Evolutionary conservation across 23 tunicate genomes (phyloP), one percentile per base, ranked within the genome.

Genomic region (Halocynthia roretzi): DNA sequence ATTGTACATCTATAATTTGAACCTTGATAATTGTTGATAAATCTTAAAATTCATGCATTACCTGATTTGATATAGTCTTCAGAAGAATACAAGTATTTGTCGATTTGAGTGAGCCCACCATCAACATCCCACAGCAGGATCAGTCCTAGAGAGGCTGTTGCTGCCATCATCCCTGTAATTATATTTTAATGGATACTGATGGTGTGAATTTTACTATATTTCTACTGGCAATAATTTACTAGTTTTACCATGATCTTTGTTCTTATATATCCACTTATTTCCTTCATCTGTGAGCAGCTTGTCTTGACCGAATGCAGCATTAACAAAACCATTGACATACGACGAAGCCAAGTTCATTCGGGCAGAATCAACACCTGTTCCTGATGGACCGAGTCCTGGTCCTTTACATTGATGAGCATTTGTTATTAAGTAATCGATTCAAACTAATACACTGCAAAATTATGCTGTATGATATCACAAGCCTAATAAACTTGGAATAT

Each of bases 61-160:
- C 98, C 98, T 54, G 98, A 72, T 61, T 93, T 93, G 58, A 93
- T 93, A 80, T 87, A 81, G 67, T 93, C 98, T n/a, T 93, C 98
- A 7, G 98, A 87, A 4, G 94, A 87, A 54, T 93, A 93, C 11
- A 93, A 71, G 71, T 87, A 87, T 76, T 93, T 93, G 81, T 93
- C 93, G 54, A 93, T 93, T 64, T 87, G 94, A 18, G 83, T 78
- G 58, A 93, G 81, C 51, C 98, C 98, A n/a, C 94, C 94, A 65
- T 93, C 98, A 48, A 93, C 98, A 80, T 93, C 98, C 98, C 98
- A 93, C 62, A 93, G 62, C 51, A 93, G 75, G 10, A 93, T 89
- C 50, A 93, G 76, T 14, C 98, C 98, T 18, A 93, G 89, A 6
- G 98, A 93, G 14, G 98, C 98, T 10, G 98, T 93, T 14, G 98